phyloP scores from a whole-genome alignment of 2,797 vertebrate genomes.

The Poeciliopsis paucimaculata region DNA sequence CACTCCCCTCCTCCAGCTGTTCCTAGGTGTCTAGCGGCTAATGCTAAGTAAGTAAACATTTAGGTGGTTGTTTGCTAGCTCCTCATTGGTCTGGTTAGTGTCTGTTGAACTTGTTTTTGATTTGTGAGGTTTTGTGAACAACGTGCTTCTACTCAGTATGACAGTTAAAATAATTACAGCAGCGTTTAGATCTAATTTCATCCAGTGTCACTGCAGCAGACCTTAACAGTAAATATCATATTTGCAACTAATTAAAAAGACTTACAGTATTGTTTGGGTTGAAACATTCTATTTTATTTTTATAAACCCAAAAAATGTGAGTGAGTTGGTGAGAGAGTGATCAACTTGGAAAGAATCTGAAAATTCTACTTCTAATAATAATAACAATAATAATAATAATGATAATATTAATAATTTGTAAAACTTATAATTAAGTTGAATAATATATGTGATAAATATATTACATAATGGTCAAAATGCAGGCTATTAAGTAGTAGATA shows the following conservation, averaged over 20 bases:
- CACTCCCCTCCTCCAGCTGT: slow-evolving; percentile 5
- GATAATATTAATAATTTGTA: background rate
- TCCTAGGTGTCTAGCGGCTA: slow-evolving; percentile 5
- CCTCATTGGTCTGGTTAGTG: background rate
- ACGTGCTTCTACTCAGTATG: background rate
- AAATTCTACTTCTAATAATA: background rate
- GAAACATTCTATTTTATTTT: background rate
- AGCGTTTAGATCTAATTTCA: background rate
- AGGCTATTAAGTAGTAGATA: background rate
- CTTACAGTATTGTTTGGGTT: background rate
- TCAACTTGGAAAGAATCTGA: background rate
- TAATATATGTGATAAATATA: background rate
- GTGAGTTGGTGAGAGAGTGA: background rate
- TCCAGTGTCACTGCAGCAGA: background rate
- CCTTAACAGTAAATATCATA: background rate
- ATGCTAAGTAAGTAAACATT: slow-evolving; percentile 7
- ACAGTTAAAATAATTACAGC: background rate
- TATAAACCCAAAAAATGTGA: background rate
- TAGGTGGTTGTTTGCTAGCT: slow-evolving; percentile 1
- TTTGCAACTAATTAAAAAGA: background rate
- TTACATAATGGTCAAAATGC: background rate
- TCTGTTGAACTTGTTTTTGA: background rate
- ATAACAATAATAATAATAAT: too few relatives aligned
- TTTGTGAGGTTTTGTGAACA: background rate
- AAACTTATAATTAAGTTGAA: background rate